Conservation (phyloP, 2,888 invertebrate species). For the Monoplex corrugatus region DNA sequence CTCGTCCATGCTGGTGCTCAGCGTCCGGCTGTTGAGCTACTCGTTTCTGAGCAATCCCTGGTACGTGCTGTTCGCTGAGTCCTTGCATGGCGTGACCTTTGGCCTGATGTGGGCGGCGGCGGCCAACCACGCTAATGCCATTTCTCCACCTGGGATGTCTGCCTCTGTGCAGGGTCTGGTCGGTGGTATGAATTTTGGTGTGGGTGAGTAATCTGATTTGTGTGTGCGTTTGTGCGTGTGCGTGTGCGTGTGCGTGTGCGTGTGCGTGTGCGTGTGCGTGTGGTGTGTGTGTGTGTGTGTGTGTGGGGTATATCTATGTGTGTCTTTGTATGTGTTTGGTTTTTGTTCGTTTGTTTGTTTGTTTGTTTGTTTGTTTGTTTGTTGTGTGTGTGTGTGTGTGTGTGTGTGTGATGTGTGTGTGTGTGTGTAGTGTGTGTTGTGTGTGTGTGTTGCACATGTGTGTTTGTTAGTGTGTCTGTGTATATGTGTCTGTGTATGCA, state of each 20-base stretch:
- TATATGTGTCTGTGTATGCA: too few relatives aligned
- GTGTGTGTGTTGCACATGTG: too few relatives aligned
- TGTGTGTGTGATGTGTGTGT: neutral
- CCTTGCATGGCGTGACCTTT: conserved; percentile 93
- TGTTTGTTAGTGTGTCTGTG: too few relatives aligned
- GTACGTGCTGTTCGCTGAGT: conserved; percentile 91
- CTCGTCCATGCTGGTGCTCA: conserved; percentile 90
- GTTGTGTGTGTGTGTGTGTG: neutral
- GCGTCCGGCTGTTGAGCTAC: conserved; percentile 90
- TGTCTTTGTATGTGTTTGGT: neutral
- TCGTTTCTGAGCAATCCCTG: conserved; percentile 91
- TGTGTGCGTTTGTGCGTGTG: neutral
- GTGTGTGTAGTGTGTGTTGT: neutral
- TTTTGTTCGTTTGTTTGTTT: neutral
- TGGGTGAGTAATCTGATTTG: conserved; percentile 84
- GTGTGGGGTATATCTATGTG: neutral
- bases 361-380: neutral
- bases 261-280: neutral
- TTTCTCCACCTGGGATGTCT: conserved; percentile 91
- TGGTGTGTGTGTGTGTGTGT: neutral
- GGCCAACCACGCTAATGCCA: conserved; percentile 91
- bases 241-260: neutral
- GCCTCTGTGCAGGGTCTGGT: conserved; percentile 93
- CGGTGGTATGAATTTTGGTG: conserved; percentile 93
- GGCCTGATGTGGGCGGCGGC: conserved; percentile 96